phyloP scores from a whole-genome alignment of 2,888 invertebrate genomes.

The Scotopteryx bipunctaria region DNA sequence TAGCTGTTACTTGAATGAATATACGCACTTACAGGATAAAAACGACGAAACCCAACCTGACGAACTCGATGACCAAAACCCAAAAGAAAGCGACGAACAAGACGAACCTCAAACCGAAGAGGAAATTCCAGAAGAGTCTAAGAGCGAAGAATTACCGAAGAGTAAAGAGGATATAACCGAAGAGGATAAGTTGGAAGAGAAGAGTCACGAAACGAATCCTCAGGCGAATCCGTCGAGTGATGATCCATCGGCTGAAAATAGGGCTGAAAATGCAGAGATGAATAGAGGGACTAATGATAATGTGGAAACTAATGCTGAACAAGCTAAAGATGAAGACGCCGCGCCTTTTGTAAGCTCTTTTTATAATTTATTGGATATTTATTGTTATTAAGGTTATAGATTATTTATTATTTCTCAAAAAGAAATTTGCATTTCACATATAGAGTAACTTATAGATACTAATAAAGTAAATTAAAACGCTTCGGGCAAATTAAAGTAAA shows the following conservation, averaged over 20 bases:
- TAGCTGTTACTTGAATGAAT: not conserved
- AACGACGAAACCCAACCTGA: constrained; percentile 32
- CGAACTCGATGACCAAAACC: constrained; percentile 5
- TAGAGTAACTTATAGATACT: too few species aligned
- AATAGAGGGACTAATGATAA: constrained; percentile 74
- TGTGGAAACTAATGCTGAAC: constrained; percentile 75
- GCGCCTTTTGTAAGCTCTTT: constrained; percentile 74
- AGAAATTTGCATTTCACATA: too few species aligned
- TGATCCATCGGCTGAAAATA: constrained; percentile 75
- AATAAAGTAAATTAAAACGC: too few species aligned
- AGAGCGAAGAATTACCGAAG: constrained; percentile 62
- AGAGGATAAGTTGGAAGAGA: constrained; percentile 70
- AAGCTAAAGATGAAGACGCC: constrained; percentile 69
- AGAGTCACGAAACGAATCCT: constrained; percentile 75
- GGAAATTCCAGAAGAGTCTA: constrained; percentile 47
- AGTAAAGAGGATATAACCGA: constrained; percentile 71
- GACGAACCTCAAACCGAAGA: constrained; percentile 42
- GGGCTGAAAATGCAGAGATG: constrained; percentile 77
- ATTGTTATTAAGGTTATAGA: too few species aligned
- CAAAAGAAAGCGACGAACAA: constrained; percentile 6
- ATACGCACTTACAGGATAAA: constrained; percentile 40
- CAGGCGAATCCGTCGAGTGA: constrained; percentile 77
- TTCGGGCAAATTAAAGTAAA: too few species aligned
- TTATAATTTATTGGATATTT: too few species aligned
- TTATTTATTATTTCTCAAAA: too few species aligned